These are phyloP conservation scores for Toxotes chatareus DNA, from an alignment of 2,113 vertebrate species.

Conservation along the genomic window DNA sequence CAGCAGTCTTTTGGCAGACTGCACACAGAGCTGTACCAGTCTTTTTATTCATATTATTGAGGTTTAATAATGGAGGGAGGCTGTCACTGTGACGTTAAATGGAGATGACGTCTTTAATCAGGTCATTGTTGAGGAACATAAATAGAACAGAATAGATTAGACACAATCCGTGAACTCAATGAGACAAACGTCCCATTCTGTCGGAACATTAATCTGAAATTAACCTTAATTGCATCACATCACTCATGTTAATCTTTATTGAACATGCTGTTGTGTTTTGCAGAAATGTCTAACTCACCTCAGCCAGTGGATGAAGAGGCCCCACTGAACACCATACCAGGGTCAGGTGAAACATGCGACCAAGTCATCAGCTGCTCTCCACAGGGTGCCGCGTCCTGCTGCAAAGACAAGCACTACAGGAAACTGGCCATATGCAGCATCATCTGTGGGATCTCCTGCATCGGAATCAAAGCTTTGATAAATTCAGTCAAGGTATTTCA, in stretches of 20 bases:
- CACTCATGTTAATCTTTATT: not conserved
- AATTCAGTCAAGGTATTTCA: conserved; percentile 82
- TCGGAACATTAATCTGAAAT: not conserved
- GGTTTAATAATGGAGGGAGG: not conserved
- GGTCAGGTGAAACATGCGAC: not conserved
- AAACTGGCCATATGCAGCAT: conserved; percentile 86
- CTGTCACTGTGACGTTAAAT: not conserved
- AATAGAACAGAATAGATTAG: conserved; percentile 5
- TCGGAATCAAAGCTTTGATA: conserved; percentile 85
- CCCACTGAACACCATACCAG: not conserved
- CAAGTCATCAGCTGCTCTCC: rapidly evolving
- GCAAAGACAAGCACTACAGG: conserved; percentile 67
- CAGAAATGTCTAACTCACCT: conserved; percentile 54
- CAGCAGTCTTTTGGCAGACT: too few relatives aligned
- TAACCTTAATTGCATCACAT: too few relatives aligned
- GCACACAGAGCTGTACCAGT: not conserved
- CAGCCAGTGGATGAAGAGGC: rapidly evolving
- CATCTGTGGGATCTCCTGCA: conserved; percentile 88
- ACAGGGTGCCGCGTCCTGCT: rapidly evolving
- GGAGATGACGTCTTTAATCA: not conserved
- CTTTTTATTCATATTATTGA: not conserved
- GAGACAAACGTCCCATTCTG: not conserved
- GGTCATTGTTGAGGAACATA: not conserved
- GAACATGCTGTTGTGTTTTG: not conserved
- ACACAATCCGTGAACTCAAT: not conserved